Conservation (phyloP, 2,797 vertebrate genomes). For the Malurus leucopterus region DNA sequence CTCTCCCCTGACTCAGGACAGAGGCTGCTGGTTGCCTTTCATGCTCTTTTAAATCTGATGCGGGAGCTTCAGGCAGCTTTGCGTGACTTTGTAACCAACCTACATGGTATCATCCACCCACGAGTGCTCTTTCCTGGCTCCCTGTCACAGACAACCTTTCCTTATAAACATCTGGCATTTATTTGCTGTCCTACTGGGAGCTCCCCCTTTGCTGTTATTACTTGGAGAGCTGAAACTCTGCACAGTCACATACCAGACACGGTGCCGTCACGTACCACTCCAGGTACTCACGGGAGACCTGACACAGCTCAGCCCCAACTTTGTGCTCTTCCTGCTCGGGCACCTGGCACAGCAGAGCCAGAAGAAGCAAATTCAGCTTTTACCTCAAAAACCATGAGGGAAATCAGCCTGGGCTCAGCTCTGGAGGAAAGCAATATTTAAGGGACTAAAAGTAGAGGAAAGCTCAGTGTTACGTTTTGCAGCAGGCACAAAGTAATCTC, state of each 20-base stretch:
- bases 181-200: neutral
- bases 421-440: neutral
- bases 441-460: neutral
- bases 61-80: neutral
- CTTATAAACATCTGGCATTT: conserved; percentile 37
- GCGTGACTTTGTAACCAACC: neutral
- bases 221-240: neutral
- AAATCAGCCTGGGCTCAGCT: neutral
- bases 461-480: neutral
- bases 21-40: neutral
- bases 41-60: neutral
- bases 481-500: neutral
- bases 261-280: neutral
- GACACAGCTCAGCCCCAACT: neutral
- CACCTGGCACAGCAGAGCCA: neutral
- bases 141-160: conserved; percentile 1
- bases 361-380: neutral
- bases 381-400: neutral
- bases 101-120: neutral
- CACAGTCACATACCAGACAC: neutral
- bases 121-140: neutral
- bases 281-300: neutral
- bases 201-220: neutral
- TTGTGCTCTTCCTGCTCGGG: neutral
- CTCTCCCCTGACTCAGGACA: neutral